Percentiles rank a stretch among this genome's conserved stretches.
Conservation (phyloP, 1,140 invertebrate species). For the Procambarus clarkii region DNA sequence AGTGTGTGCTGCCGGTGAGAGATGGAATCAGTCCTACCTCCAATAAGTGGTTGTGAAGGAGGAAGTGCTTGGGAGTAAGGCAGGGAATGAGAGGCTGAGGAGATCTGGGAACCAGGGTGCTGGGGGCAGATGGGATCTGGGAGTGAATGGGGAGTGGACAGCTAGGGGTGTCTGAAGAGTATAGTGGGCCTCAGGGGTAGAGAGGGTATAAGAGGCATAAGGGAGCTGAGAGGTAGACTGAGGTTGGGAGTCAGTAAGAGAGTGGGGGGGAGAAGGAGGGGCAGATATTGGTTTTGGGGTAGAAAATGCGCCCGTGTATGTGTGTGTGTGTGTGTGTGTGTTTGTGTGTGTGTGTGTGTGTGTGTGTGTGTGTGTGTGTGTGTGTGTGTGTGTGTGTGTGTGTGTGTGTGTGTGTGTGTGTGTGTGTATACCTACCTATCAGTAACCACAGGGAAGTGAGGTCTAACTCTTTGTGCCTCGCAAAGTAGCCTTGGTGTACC, state of each 20-base stretch:
- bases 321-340: not conserved
- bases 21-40: not conserved
- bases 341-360: not conserved
- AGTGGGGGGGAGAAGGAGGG: not conserved
- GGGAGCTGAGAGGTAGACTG: too few species aligned
- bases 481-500: too few species aligned
- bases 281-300: not conserved
- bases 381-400: slow-evolving; percentile 1
- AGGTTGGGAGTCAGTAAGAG: not conserved
- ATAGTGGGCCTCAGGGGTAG: not conserved
- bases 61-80: not conserved
- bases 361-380: not conserved
- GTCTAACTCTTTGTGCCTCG: too few species aligned
- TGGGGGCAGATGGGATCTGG: not conserved
- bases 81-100: not conserved
- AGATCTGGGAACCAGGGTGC: not conserved
- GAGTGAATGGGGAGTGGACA: not conserved
- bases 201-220: not conserved
- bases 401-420: slow-evolving; percentile 8
- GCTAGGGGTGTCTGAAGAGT: too few species aligned
- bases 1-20: not conserved
- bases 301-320: not conserved
- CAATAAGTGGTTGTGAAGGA: not conserved
- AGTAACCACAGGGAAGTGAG: too few species aligned
- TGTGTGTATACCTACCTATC: not conserved